These are phyloP conservation scores for Aurelia aurita DNA, from an alignment of 30 jellyfish, hydroid and myxozoan genomes.

Conservation along the genomic window DNA sequence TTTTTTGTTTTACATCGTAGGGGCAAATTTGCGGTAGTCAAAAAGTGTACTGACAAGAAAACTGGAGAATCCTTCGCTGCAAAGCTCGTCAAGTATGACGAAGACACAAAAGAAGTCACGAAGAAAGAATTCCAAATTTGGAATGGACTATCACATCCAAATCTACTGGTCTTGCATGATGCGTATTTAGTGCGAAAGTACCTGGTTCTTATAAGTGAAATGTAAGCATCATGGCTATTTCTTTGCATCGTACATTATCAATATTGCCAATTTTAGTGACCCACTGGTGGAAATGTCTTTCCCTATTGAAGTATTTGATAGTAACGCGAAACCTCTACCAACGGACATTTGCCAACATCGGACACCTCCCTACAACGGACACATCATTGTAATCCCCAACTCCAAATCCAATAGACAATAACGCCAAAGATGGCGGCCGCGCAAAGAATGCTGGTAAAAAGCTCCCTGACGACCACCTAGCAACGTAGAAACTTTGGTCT, in stretches of 20 bases:
- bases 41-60: slow-evolving; percentile 75
- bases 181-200: slow-evolving; percentile 94
- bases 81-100: slow-evolving; percentile 93
- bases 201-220: slow-evolving; percentile 86
- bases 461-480: not conserved
- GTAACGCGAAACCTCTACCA: too few relatives aligned
- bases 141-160: slow-evolving; percentile 87
- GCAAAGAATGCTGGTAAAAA: too few relatives aligned
- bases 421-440: too few relatives aligned
- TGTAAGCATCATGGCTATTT: slow-evolving; percentile 35
- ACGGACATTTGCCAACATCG: too few relatives aligned
- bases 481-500: not conserved
- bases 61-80: slow-evolving; percentile 97
- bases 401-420: too few relatives aligned
- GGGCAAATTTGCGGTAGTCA: slow-evolving; percentile 97
- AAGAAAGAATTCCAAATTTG: slow-evolving; percentile 90
- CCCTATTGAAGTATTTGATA: too few relatives aligned
- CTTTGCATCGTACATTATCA: too few relatives aligned
- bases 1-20: slow-evolving; percentile 21
- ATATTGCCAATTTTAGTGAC: too few relatives aligned
- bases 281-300: too few relatives aligned
- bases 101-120: slow-evolving; percentile 90
- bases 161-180: slow-evolving; percentile 84
- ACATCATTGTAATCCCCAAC: too few relatives aligned
- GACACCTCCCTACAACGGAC: too few relatives aligned